A percentile compares a stretch with the other conserved stretches of the same genome.
Evolutionary conservation across 2,888 invertebrate species (phyloP).

Genomic region (Ormyrus thymus): DNA sequence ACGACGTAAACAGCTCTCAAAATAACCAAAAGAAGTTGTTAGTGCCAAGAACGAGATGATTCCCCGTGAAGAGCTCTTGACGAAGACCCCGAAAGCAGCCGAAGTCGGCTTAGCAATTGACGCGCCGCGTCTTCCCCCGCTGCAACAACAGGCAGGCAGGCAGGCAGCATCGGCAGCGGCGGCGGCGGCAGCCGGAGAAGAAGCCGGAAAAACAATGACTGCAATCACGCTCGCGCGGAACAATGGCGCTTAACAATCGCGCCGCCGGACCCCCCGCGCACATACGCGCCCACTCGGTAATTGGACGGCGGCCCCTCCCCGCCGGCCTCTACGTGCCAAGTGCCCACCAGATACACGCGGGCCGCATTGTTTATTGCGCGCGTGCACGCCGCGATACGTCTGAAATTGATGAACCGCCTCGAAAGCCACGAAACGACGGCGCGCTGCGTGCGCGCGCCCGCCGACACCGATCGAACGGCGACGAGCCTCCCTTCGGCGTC

Average conservation of each 20-base stretch:
- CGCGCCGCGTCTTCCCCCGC: constrained; percentile 21
- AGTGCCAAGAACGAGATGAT: too few species aligned
- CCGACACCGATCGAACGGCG: not conserved
- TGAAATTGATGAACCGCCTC: constrained; percentile 39
- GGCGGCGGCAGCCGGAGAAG: not conserved
- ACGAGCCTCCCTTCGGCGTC: constrained; percentile 2
- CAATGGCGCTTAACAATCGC: constrained; percentile 60
- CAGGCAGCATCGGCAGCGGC: not conserved
- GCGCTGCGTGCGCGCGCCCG: constrained; percentile 4
- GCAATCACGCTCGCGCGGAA: constrained; percentile 69
- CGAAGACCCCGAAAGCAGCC: too few species aligned
- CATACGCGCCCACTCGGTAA: constrained; percentile 71
- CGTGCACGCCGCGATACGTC: constrained; percentile 26
- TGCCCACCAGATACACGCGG: constrained; percentile 66
- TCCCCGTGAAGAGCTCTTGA: too few species aligned
- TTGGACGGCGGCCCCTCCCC: constrained; percentile 66
- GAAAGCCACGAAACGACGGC: constrained; percentile 48
- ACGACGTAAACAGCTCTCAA: not conserved
- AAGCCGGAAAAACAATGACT: constrained; percentile 68
- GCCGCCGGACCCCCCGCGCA: constrained; percentile 71
- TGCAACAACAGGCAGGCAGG: not conserved
- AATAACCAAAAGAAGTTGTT: too few species aligned
- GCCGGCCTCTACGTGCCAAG: constrained; percentile 71
- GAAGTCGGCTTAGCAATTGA: not conserved
- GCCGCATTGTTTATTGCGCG: constrained; percentile 68